A percentile compares a stretch with the other conserved stretches of the same genome.
Evolutionary conservation across 2,113 vertebrate species (phyloP).

Genomic region (Burhinus oedicnemus): DNA sequence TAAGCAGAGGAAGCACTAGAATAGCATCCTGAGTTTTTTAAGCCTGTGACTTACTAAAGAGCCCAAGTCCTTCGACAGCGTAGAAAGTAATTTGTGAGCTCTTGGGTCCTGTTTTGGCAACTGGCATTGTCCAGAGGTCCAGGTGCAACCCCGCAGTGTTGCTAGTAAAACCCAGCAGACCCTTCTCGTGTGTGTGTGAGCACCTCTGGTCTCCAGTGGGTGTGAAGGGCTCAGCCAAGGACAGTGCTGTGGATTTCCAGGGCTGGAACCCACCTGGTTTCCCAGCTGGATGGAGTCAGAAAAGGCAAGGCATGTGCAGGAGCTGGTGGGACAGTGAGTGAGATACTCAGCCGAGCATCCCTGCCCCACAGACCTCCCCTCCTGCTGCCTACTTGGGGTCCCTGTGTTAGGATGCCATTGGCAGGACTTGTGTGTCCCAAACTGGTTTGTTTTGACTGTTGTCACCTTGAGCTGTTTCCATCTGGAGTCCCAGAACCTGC

Average conservation of each 20-base stretch:
- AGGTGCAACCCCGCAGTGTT: not conserved
- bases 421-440: not conserved
- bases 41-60: conserved; percentile 65
- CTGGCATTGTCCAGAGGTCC: not conserved
- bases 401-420: not conserved
- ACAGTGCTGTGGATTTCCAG: not conserved
- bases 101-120: not conserved
- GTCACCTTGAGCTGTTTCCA: not conserved
- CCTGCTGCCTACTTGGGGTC: not conserved
- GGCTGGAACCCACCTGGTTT: conserved; percentile 37
- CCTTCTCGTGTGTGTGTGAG: not conserved
- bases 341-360: not conserved
- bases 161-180: not conserved
- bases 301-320: not conserved
- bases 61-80: conserved; percentile 49
- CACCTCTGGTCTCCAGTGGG: not conserved
- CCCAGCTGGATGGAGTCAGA: conserved; percentile 18
- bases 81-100: not conserved
- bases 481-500: not conserved
- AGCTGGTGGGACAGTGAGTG: not conserved
- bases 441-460: not conserved
- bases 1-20: conserved; percentile 72
- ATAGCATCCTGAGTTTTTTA: conserved; percentile 71
- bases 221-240: not conserved
- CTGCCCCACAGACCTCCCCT: not conserved